phyloP scores from a whole-genome alignment of 2,888 invertebrate species.

The Itoplectis maculator region DNA sequence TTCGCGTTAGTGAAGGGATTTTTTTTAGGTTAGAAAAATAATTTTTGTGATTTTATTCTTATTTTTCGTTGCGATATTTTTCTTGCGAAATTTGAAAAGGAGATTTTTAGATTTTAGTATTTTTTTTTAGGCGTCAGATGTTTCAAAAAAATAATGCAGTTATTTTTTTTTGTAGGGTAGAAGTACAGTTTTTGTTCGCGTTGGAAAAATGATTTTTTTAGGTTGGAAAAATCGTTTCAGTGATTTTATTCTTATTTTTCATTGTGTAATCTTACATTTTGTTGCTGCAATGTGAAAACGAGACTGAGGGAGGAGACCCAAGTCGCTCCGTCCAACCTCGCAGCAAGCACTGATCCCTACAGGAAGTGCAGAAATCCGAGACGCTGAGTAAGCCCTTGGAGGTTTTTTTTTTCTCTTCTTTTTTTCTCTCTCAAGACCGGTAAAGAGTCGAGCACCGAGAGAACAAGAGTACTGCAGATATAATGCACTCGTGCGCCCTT shows the following conservation, averaged over 20 bases:
- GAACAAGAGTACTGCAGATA: constrained; percentile 12
- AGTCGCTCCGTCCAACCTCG: constrained; percentile 1
- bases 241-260: background rate
- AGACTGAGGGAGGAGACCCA: constrained; percentile 8
- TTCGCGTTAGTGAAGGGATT: too few species aligned
- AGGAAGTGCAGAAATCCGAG: constrained; percentile 65
- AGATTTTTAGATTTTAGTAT: too few species aligned
- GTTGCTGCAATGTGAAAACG: background rate
- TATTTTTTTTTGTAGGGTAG: too few species aligned
- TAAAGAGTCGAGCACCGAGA: constrained; percentile 34
- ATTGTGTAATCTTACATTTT: too few species aligned
- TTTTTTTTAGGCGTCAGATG: too few species aligned
- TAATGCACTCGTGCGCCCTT: constrained; percentile 4
- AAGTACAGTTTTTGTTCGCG: background rate
- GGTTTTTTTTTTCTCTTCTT: constrained; percentile 21
- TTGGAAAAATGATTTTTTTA: background rate
- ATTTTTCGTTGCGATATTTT: too few species aligned
- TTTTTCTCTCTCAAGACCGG: constrained; percentile 20
- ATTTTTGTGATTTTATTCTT: too few species aligned
- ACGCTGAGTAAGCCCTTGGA: constrained; percentile 48
- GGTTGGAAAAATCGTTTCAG: background rate
- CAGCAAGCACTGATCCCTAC: constrained; percentile 41
- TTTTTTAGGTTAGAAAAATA: too few species aligned
- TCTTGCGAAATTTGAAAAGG: too few species aligned
- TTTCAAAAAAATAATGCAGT: too few species aligned